These are phyloP conservation scores for Stegostoma tigrinum DNA, from an alignment of 2,113 vertebrate species.

Conservation along the genomic window DNA sequence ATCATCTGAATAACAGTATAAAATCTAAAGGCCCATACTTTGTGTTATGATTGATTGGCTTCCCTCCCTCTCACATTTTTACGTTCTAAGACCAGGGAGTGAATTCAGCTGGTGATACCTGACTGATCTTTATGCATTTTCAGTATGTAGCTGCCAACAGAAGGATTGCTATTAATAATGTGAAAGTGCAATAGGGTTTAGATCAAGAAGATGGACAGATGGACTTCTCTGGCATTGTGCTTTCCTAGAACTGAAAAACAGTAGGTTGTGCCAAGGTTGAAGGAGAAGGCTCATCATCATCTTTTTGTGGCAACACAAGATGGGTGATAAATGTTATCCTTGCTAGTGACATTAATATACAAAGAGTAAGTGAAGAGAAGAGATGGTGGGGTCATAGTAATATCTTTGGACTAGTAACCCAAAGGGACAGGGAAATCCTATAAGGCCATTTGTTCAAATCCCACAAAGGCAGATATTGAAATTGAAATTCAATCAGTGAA, in stretches of 20 bases:
- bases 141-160: not conserved
- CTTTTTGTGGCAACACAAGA: not conserved
- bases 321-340: not conserved
- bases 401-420: too few relatives aligned
- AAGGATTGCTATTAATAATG: not conserved
- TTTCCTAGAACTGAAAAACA: not conserved
- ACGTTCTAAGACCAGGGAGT: not conserved
- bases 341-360: not conserved
- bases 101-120: not conserved
- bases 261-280: not conserved
- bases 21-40: not conserved
- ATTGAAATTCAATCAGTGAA: too few relatives aligned
- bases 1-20: not conserved
- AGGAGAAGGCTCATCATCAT: not conserved
- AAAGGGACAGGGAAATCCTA: too few relatives aligned
- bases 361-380: not conserved
- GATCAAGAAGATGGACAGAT: not conserved
- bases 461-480: too few relatives aligned
- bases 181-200: not conserved
- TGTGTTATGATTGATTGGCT: not conserved
- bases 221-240: not conserved
- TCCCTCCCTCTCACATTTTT: not conserved
- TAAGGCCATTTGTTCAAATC: too few relatives aligned
- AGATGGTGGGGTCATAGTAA: too few relatives aligned
- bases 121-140: not conserved